phyloP scores from a whole-genome alignment of 2,113 vertebrate species.

The Prunella fulvescens region DNA sequence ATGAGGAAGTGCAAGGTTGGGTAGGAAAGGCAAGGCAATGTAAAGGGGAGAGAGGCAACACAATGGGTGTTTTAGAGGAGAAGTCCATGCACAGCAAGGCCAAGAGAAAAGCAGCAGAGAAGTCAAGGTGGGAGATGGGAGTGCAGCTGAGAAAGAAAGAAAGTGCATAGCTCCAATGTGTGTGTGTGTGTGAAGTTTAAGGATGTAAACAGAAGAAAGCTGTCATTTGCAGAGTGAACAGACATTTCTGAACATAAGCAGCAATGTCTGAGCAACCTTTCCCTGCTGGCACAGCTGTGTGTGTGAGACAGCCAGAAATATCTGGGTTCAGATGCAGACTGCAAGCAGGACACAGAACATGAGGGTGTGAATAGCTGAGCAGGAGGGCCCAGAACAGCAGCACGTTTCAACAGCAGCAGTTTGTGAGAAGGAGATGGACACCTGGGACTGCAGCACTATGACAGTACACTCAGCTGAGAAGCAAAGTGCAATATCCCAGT shows the following conservation, averaged over 20 bases:
- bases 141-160: background rate
- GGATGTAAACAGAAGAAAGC: background rate
- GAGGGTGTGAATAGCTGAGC: fast-evolving
- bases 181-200: background rate
- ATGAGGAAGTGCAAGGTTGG: too few relatives aligned
- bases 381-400: fast-evolving
- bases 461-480: background rate
- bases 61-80: background rate
- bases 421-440: background rate
- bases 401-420: background rate
- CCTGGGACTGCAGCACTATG: fast-evolving
- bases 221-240: background rate
- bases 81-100: background rate
- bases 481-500: background rate
- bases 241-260: background rate
- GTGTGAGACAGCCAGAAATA: background rate
- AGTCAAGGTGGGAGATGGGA: background rate
- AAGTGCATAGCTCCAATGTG: background rate
- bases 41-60: too few relatives aligned
- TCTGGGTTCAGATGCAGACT: fast-evolving
- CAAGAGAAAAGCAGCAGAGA: background rate
- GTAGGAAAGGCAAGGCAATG: background rate
- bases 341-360: background rate
- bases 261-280: background rate
- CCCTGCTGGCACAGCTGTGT: background rate